Percentiles rank a stretch among this genome's conserved stretches.
Conservation (phyloP, 2,888 invertebrate species). For the Sphecodes monilicornis region DNA sequence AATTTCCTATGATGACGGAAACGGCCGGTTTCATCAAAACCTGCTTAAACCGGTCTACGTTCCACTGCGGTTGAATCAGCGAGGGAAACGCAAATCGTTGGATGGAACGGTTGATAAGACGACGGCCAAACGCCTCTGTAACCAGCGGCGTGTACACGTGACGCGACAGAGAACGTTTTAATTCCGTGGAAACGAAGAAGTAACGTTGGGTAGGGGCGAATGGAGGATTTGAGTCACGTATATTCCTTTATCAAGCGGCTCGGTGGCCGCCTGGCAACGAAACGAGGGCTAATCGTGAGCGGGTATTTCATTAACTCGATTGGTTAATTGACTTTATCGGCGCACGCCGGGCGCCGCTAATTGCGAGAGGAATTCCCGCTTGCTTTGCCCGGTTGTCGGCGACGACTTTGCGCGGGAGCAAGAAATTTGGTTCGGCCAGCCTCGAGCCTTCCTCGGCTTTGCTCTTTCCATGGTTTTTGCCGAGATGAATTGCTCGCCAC, state of each 20-base stretch:
- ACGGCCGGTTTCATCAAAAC: neutral
- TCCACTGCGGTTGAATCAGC: neutral
- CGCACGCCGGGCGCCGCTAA: conserved; percentile 62
- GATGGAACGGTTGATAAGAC: conserved; percentile 33
- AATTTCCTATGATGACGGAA: neutral
- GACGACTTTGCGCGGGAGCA: conserved; percentile 43
- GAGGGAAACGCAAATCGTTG: neutral
- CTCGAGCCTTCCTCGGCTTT: conserved; percentile 4
- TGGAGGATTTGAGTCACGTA: conserved; percentile 56
- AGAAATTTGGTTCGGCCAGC: conserved; percentile 64
- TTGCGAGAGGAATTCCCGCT: conserved; percentile 66
- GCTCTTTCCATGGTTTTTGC: conserved; percentile 38
- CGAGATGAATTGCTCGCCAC: neutral
- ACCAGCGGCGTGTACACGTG: conserved; percentile 15
- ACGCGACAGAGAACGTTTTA: conserved; percentile 29
- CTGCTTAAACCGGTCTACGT: neutral
- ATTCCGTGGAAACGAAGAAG: conserved; percentile 45
- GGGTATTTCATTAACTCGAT: conserved; percentile 80
- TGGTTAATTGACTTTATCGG: conserved; percentile 81
- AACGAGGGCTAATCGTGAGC: conserved; percentile 58
- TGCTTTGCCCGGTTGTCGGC: conserved; percentile 53
- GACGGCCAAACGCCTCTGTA: neutral
- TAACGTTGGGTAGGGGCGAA: neutral
- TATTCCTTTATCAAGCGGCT: conserved; percentile 36
- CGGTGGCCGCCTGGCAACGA: conserved; percentile 34